These are phyloP conservation scores for Drosophila elegans DNA, from an alignment of 1,140 invertebrate genomes.

Conservation along the genomic window DNA sequence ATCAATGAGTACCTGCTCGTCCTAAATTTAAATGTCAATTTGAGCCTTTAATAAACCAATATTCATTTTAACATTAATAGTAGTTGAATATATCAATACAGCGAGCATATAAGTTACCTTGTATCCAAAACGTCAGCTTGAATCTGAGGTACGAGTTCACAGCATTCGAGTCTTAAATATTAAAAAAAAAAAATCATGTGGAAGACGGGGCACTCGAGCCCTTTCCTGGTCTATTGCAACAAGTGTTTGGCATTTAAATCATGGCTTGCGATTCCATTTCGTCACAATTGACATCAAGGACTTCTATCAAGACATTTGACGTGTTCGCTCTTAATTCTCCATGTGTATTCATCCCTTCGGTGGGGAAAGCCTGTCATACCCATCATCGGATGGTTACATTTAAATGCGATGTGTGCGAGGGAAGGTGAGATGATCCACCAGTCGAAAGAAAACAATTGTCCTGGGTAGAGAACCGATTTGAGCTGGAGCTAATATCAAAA, in stretches of 20 bases:
- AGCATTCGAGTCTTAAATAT: no score
- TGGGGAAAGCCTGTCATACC: conserved; percentile 29
- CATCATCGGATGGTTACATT: conserved; percentile 40
- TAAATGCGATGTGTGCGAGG: conserved; percentile 14
- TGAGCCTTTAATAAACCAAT: no score
- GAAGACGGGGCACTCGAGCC: no score
- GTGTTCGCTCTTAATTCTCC: neutral
- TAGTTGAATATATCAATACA: no score
- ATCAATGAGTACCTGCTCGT: no score
- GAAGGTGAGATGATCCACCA: conserved; percentile 39
- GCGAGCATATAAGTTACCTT: no score
- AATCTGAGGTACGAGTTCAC: no score
- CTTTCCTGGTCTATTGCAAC: neutral
- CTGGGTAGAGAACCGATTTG: neutral
- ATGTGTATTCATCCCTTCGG: conserved; percentile 15
- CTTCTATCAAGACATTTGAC: neutral
- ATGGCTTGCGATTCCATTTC: neutral
- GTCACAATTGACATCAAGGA: conserved; percentile 2
- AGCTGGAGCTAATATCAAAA: conserved; percentile 1
- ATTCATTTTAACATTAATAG: no score
- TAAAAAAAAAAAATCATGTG: no score
- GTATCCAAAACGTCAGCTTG: no score
- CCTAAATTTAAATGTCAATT: no score
- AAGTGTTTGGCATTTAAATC: neutral
- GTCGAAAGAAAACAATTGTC: conserved; percentile 33